These are phyloP conservation scores for Maconellicoccus hirsutus DNA, from an alignment of 1,140 invertebrate species.

Conservation along the genomic window DNA sequence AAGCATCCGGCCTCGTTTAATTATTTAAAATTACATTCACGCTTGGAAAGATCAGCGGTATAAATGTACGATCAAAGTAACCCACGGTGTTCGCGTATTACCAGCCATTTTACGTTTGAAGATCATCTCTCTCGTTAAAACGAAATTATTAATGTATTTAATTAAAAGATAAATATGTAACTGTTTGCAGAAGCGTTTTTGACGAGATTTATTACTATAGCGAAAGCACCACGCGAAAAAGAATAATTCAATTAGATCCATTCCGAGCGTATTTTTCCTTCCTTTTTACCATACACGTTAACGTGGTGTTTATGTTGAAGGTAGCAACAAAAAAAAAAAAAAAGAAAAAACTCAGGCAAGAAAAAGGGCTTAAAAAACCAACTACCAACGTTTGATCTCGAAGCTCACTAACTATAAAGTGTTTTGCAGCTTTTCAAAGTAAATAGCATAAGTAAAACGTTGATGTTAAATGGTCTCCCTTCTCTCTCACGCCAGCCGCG, in stretches of 20 bases:
- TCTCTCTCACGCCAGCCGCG: neutral
- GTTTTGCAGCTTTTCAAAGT: constrained; percentile 2
- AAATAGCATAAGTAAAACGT: constrained; percentile 1
- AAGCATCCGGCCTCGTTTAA: neutral
- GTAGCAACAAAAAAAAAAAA: neutral
- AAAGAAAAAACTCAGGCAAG: neutral
- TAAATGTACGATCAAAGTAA: neutral
- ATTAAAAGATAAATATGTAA: constrained; percentile 10
- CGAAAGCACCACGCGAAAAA: neutral
- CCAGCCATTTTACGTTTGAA: neutral
- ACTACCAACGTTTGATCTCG: neutral
- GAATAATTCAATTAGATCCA: constrained; percentile 4
- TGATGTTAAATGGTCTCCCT: neutral
- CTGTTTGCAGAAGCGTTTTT: neutral
- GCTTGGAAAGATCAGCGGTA: neutral
- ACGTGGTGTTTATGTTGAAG: neutral
- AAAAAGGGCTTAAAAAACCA: too few relatives aligned
- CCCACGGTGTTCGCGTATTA: neutral
- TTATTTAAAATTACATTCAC: neutral
- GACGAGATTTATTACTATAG: neutral
- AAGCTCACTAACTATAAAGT: neutral
- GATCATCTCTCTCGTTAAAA: neutral
- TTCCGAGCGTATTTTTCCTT: neutral
- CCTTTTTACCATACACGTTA: neutral
- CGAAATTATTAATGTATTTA: constrained; percentile 10